Conservation (phyloP, 35 echinoderm and acorn worm genomes). For the Lytechinus pictus region DNA sequence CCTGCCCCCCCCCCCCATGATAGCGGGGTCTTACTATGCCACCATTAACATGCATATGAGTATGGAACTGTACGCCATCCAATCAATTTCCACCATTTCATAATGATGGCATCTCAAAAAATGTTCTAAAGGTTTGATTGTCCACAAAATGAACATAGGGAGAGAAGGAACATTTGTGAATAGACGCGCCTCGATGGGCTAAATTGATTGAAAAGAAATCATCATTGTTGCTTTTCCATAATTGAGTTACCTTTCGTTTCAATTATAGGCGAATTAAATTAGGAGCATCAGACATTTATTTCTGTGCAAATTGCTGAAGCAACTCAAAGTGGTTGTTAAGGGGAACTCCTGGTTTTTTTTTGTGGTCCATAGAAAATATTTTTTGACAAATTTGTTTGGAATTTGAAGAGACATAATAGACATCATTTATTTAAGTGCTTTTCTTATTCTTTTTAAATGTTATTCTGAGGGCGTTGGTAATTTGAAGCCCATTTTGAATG, state of each 20-base stretch:
- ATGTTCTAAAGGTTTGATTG: not conserved
- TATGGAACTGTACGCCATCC: not conserved
- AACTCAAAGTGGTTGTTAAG: not conserved
- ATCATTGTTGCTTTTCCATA: not conserved
- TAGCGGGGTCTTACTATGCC: not conserved
- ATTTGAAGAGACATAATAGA: not conserved
- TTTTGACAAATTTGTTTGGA: not conserved
- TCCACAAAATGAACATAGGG: not conserved
- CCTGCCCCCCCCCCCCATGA: not conserved
- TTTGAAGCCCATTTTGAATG: not conserved
- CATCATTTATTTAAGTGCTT: conserved; percentile 4
- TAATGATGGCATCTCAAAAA: not conserved
- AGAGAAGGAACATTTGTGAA: not conserved
- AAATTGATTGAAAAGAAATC: conserved; percentile 14
- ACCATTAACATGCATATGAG: not conserved
- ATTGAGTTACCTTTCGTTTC: conserved; percentile 3
- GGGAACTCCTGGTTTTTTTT: not conserved
- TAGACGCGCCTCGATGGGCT: not conserved
- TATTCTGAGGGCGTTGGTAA: not conserved
- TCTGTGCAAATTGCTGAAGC: not conserved
- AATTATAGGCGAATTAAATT: conserved; percentile 14
- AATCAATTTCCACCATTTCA: conserved; percentile 19
- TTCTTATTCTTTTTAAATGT: not conserved
- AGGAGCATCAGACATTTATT: not conserved
- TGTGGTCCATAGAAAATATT: not conserved